Conservation (phyloP, 1,140 invertebrate genomes). For the Nylanderia fulva region DNA sequence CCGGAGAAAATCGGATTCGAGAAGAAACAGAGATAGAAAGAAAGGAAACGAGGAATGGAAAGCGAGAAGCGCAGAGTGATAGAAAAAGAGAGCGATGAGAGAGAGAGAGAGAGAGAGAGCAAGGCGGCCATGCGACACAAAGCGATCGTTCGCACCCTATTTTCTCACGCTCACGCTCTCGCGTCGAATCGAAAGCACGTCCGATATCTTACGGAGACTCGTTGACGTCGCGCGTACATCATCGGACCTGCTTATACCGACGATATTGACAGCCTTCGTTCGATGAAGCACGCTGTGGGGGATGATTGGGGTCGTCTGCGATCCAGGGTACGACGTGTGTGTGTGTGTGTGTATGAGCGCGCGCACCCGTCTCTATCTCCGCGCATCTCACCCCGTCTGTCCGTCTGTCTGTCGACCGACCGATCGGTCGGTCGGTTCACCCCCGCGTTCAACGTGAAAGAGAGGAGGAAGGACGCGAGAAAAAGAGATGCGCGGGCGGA, state of each 20-base stretch:
- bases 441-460: conserved; percentile 48
- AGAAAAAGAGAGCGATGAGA: conserved; percentile 62
- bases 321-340: conserved; percentile 50
- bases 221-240: conserved; percentile 75
- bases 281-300: conserved; percentile 75
- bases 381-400: conserved; percentile 67
- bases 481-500: conserved; percentile 70
- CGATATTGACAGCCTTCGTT: conserved; percentile 79
- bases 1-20: conserved; percentile 52
- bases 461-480: conserved; percentile 51
- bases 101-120: conserved; percentile 57
- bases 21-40: conserved; percentile 27
- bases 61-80: conserved; percentile 36
- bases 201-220: conserved; percentile 75
- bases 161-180: conserved; percentile 76
- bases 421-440: conserved; percentile 66
- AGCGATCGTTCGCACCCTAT: conserved; percentile 76
- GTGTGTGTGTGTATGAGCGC: conserved; percentile 27
- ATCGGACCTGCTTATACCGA: conserved; percentile 74
- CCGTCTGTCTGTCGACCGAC: conserved; percentile 58
- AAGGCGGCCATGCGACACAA: conserved; percentile 64
- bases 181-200: conserved; percentile 74
- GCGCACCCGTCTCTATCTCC: conserved; percentile 53
- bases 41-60: conserved; percentile 1
- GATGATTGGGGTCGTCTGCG: conserved; percentile 81